Conservation (phyloP, 64 coral and sea anemone species). For the Platygyra sinensis region DNA sequence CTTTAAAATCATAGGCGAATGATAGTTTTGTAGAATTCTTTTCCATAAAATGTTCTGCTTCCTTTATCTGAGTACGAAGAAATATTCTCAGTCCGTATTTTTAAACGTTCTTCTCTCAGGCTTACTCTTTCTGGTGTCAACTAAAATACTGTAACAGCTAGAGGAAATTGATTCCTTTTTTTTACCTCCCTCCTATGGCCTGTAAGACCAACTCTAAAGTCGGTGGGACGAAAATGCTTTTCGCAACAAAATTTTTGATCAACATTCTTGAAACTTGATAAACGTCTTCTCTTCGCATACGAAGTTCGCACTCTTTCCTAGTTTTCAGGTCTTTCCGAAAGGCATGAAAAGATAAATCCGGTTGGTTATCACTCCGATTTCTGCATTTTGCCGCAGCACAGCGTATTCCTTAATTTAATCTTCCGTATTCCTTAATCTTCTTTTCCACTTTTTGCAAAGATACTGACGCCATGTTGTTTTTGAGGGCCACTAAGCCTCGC, state of each 20-base stretch:
- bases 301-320: constrained; percentile 63
- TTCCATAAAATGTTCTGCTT: constrained; percentile 27
- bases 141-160: constrained; percentile 27
- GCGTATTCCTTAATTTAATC: too few species aligned
- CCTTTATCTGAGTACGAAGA: constrained; percentile 7
- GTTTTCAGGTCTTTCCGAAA: constrained; percentile 43
- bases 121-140: constrained; percentile 19
- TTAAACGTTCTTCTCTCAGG: constrained; percentile 57
- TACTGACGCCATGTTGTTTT: constrained; percentile 45
- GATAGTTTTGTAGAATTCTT: neutral
- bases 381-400: too few species aligned
- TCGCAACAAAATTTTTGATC: constrained; percentile 43
- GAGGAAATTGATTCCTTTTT: constrained; percentile 63
- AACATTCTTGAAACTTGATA: constrained; percentile 26
- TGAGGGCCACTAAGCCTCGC: constrained; percentile 51
- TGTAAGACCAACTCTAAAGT: constrained; percentile 62
- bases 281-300: constrained; percentile 44
- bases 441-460: too few species aligned
- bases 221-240: constrained; percentile 19
- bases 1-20: constrained; percentile 15
- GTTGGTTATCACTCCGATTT: constrained; percentile 55
- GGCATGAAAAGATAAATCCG: constrained; percentile 52
- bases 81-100: constrained; percentile 22
- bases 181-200: constrained; percentile 63
- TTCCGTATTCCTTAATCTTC: too few species aligned